Evolutionary conservation across 2,797 vertebrate species (phyloP).

Genomic region (Morus bassanus): DNA sequence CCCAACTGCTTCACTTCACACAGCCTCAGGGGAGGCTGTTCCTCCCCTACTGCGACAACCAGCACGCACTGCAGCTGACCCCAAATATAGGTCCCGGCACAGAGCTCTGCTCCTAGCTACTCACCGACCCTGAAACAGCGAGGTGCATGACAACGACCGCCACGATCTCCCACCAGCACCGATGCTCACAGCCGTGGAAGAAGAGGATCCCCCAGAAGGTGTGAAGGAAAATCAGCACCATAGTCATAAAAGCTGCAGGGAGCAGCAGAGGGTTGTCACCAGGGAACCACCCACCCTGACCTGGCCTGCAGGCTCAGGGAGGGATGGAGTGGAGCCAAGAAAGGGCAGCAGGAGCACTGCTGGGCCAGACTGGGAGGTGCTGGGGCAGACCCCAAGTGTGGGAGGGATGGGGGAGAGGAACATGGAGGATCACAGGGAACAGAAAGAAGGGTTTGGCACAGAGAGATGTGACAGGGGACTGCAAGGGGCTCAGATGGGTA

Average conservation of each 20-base stretch:
- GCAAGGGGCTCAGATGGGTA: background rate
- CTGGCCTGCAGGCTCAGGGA: background rate
- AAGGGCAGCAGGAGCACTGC: background rate
- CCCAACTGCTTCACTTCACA: background rate
- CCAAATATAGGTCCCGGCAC: fast-evolving
- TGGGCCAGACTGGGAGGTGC: background rate
- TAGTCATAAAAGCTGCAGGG: constrained; percentile 79
- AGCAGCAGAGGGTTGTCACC: background rate
- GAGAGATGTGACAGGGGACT: background rate
- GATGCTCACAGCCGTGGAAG: constrained; percentile 79
- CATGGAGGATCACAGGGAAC: background rate
- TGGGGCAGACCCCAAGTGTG: background rate
- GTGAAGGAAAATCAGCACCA: constrained; percentile 79
- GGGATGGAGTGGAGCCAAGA: background rate
- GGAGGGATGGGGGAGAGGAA: background rate
- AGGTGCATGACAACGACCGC: constrained; percentile 74
- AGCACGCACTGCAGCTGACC: background rate
- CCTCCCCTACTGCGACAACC: fast-evolving
- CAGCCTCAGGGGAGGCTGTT: background rate
- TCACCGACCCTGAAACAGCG: constrained; percentile 77
- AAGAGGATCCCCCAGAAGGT: constrained; percentile 82
- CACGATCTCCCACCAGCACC: constrained; percentile 73
- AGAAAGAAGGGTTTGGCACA: background rate
- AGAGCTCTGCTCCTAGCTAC: background rate
- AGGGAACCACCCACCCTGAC: background rate